Evolutionary conservation across 2,888 invertebrate genomes (phyloP).

Genomic region (Agrotis clavis): DNA sequence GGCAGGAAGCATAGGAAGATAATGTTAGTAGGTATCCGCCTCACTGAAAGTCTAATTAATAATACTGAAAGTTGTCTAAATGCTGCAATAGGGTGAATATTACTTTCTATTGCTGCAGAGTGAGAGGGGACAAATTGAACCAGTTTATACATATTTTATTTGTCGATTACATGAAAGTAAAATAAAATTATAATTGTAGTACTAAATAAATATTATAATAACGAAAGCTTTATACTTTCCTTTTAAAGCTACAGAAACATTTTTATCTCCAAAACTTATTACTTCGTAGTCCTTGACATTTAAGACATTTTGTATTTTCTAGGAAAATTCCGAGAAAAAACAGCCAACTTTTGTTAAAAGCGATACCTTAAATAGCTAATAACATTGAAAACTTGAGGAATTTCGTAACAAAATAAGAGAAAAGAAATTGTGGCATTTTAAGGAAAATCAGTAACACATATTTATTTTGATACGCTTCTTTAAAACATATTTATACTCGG

Average conservation of each 20-base stretch:
- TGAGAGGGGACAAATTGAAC: neutral
- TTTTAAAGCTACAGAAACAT: neutral
- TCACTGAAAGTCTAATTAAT: too few relatives aligned
- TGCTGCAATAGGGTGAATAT: too few relatives aligned
- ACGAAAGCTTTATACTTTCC: neutral
- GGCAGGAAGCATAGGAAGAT: too few relatives aligned
- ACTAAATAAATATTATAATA: too few relatives aligned
- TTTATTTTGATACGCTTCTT: neutral
- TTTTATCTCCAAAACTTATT: slow-evolving; percentile 17
- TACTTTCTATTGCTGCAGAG: neutral
- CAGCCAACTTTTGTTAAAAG: slow-evolving; percentile 3
- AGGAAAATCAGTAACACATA: neutral
- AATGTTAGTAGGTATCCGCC: too few relatives aligned
- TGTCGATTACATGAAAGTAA: neutral
- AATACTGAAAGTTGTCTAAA: too few relatives aligned
- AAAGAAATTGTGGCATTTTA: neutral
- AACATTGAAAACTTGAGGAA: neutral
- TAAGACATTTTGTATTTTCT: slow-evolving; percentile 15
- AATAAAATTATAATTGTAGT: too few relatives aligned
- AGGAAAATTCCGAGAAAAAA: slow-evolving; percentile 19
- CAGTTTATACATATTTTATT: neutral
- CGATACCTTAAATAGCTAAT: slow-evolving; percentile 15
- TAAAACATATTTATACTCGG: neutral
- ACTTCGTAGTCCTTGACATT: slow-evolving; percentile 41
- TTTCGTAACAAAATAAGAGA: neutral